A percentile compares a stretch with the other conserved stretches of the same genome.
phyloP scores from a whole-genome alignment of 1,140 invertebrate genomes.

The Bombus superbus region DNA sequence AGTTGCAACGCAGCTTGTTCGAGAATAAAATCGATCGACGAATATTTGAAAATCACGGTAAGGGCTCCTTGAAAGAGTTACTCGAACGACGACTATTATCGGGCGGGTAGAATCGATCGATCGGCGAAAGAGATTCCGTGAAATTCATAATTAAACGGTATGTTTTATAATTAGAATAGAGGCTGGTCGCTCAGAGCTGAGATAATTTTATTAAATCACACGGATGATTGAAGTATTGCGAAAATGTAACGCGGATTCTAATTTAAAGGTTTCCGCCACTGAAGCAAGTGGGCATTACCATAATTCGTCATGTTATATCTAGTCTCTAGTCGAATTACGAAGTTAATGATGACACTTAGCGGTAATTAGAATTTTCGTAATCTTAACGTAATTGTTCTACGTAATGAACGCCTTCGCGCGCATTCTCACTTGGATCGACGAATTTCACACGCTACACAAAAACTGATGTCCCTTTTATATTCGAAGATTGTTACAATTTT shows the following conservation, averaged over 20 bases:
- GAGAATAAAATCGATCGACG: not conserved
- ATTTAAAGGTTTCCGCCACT: not conserved
- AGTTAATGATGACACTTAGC: not conserved
- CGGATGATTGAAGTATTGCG: not conserved
- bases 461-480: not conserved
- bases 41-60: not conserved
- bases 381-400: not conserved
- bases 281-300: not conserved
- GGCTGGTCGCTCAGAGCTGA: not conserved
- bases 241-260: not conserved
- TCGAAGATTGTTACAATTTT: not conserved
- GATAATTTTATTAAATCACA: not conserved
- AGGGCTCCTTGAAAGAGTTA: not conserved
- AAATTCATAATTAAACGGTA: too few species aligned
- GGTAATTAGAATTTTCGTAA: not conserved
- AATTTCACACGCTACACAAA: not conserved
- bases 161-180: too few species aligned
- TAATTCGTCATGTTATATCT: not conserved
- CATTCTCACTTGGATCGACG: too few species aligned
- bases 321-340: not conserved
- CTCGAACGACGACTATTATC: not conserved
- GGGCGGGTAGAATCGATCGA: not conserved
- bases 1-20: not conserved
- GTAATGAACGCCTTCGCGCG: too few species aligned
- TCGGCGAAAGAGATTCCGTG: too few species aligned